A percentile compares a stretch with the other conserved stretches of the same genome.
Conservation (phyloP, 2,113 vertebrate genomes). For the Pachycephala philippinensis region DNA sequence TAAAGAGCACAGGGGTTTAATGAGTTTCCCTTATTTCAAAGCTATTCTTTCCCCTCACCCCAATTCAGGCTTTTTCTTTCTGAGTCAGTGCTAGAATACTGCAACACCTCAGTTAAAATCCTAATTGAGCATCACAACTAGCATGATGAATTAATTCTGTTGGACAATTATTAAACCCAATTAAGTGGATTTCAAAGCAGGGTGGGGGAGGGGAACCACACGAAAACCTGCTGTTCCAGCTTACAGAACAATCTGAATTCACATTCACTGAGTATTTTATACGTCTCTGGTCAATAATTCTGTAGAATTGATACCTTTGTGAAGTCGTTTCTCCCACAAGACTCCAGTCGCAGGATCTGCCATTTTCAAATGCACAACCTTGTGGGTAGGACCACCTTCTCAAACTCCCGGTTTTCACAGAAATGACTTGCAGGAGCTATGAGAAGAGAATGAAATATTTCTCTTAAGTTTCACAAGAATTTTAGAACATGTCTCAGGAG, state of each 20-base stretch:
- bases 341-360: rapidly evolving
- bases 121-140: neutral
- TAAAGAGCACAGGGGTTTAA: constrained; percentile 11
- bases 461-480: neutral
- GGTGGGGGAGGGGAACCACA: neutral
- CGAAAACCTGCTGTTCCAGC: neutral
- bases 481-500: neutral
- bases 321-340: neutral
- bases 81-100: neutral
- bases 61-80: neutral
- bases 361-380: neutral
- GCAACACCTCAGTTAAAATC: neutral
- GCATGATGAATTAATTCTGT: neutral
- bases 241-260: neutral
- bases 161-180: neutral
- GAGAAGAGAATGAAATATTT: neutral
- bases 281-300: neutral
- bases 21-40: constrained; percentile 18
- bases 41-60: neutral
- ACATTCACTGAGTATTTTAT: neutral
- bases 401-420: neutral
- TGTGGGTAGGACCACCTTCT: neutral
- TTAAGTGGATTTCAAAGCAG: neutral
- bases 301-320: neutral
- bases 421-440: neutral